Evolutionary conservation across 64 coral and sea anemone species (phyloP).

Genomic region (Astreopora myriophthalma): DNA sequence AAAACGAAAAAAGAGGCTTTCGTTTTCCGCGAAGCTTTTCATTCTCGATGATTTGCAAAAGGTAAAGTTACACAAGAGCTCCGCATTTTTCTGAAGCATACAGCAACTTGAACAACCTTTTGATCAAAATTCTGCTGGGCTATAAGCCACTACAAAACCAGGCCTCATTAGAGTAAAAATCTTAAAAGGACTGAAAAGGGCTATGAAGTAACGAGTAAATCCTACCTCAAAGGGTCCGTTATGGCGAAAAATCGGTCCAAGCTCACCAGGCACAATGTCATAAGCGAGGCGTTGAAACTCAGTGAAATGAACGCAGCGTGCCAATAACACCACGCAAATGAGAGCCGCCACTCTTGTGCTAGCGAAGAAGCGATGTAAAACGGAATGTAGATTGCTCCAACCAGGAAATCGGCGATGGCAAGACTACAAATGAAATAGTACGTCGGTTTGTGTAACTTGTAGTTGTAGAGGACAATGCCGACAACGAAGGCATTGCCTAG

Average conservation of each 20-base stretch:
- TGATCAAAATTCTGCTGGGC: too few relatives aligned
- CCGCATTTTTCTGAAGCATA: too few relatives aligned
- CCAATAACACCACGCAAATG: conserved; percentile 44
- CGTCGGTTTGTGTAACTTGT: conserved; percentile 82
- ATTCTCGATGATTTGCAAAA: too few relatives aligned
- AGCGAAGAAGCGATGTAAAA: conserved; percentile 73
- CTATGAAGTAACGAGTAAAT: neutral
- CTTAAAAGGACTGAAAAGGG: too few relatives aligned
- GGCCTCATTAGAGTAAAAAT: too few relatives aligned
- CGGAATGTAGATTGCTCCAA: conserved; percentile 73
- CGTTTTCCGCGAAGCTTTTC: too few relatives aligned
- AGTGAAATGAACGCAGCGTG: conserved; percentile 75
- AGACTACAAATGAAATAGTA: conserved; percentile 89
- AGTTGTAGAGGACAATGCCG: conserved; percentile 43
- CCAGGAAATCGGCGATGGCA: conserved; percentile 76
- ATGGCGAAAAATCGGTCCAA: conserved; percentile 84
- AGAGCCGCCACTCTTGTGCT: conserved; percentile 55
- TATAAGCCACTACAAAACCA: too few relatives aligned
- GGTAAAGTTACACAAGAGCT: too few relatives aligned
- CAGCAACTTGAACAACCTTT: too few relatives aligned
- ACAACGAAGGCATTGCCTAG: conserved; percentile 73
- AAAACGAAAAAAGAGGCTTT: too few relatives aligned
- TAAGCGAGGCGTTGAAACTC: conserved; percentile 78
- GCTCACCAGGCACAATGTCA: conserved; percentile 79
- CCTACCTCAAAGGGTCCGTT: conserved; percentile 83